Evolutionary conservation across 2,113 vertebrate species (phyloP), one percentile per base, ranked within the genome.

Genomic region (Chelonoidis abingdonii): DNA sequence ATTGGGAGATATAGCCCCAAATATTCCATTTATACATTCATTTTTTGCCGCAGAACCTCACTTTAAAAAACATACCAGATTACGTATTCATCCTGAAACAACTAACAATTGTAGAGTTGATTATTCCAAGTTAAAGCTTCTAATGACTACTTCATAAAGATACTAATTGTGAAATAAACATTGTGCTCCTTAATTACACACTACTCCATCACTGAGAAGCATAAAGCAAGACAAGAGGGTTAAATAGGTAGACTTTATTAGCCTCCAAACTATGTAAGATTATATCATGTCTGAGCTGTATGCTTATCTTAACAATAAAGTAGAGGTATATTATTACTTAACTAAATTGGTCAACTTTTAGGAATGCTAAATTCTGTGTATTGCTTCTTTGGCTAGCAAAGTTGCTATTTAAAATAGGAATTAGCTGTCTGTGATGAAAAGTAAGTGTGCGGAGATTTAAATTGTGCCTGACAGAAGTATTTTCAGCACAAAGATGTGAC

Each of bases 371-470:
- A 87, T 89, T 94, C 5, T 79, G 69, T 8, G 1, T 72, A 80
- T 19, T 53, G 2, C 2, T 25, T 89, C 31, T 90, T 84, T 72
- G 44, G 65, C 56, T 87, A 57, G 75, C 83, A 84, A 93, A 87
- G 38, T 83, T 92, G 62, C 82, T 65, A 95, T 47, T 35, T 90
- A 82, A 92, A 94, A 90, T 4, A 80, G 49, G 84, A 89, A 93
- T 94, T 75, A 90, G 35, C n/a, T 94, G 44, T 56, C 44, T 57
- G 49, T 87, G 52, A 87, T 53, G 82, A 87, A 90, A 94, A 95
- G 10, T 62, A 93, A 90, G 29, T 9, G 13, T 72, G 25, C 3
- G 1, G 84, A 90, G 57, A 75, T 87, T 93, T 89, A 95, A 89
- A 59, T 8, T 94, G 9, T 44, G 29, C 14, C 82, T 95, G 91